Evolutionary conservation across 1,140 invertebrate species (phyloP), one percentile per base, ranked within the genome.

Genomic region (Condylostylus longicornis): DNA sequence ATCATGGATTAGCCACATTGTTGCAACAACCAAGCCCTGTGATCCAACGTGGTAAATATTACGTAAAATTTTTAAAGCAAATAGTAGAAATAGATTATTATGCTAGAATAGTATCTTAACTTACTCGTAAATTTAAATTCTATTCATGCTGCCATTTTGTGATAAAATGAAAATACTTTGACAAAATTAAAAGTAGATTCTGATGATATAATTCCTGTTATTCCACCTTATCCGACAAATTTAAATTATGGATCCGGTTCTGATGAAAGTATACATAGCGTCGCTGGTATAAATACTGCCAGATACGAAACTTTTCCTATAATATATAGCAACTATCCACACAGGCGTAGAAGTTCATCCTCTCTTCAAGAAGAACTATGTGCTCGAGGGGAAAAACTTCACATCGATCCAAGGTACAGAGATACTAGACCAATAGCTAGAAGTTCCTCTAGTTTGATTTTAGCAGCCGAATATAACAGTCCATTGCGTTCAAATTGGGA

Each of bases 1-100:
- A 89, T 59, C 93, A 98, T 64, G 95, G 94, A 29, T 66, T 99
- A 27, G 89, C 88, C 5, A 91, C 87, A 23, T 68, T 97, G 37
- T 67, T 97, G 8, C 87, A 86, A 43, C 89, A 95, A 58, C 87
- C 87, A 7, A 85, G 81, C 61, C 74, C 88, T 49, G 71, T 85
- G 49, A 75, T 84, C 67, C 70, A 73, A 50, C 72, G 84, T 77
- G 81, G 82, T 84, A 68, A 65, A 65, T 61, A 41, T 8, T 15
- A 12, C 10, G 5, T n/a, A n/a, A n/a, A n/a, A n/a, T n/a, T n/a
- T n/a, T n/a, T n/a, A n/a, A n/a, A n/a, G n/a, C n/a, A n/a, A n/a
- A 8, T 25, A 25, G 7, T n/a, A 25, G 23, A 25, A 25, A 25
- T 25, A n/a, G 23, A 25, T 25, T 7, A 25, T n/a, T 8, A n/a